Evolutionary conservation across 2,888 invertebrate genomes (phyloP).

Genomic region (Dicyrtomina minuta): DNA sequence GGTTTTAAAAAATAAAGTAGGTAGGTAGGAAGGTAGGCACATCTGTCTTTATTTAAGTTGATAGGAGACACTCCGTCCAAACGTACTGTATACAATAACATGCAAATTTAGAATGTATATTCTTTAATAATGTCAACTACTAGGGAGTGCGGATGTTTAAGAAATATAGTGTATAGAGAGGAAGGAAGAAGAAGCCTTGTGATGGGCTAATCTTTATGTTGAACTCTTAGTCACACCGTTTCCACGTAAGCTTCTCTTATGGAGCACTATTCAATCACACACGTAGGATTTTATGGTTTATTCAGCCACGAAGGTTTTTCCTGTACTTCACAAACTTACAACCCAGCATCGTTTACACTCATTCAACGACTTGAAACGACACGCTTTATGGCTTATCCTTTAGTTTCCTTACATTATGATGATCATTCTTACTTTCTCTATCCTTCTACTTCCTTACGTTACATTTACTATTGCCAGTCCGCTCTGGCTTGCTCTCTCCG

Average conservation of each 20-base stretch:
- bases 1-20: too few species aligned
- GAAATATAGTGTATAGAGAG: not conserved
- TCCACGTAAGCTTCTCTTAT: constrained; percentile 46
- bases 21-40: too few species aligned
- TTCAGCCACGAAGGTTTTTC: constrained; percentile 3
- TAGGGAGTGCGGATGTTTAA: not conserved
- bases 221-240: constrained; percentile 50
- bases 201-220: constrained; percentile 29
- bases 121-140: too few species aligned
- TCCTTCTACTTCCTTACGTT: not conserved
- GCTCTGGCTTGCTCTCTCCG: too few species aligned
- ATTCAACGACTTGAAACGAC: too few species aligned
- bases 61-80: too few species aligned
- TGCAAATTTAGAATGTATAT: too few species aligned
- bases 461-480: not conserved
- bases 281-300: constrained; percentile 29
- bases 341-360: too few species aligned
- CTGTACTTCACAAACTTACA: not conserved
- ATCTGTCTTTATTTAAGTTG: too few species aligned
- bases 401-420: constrained; percentile 19
- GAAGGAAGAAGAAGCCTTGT: not conserved
- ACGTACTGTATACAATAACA: too few species aligned
- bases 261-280: constrained; percentile 40
- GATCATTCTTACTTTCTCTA: not conserved
- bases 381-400: constrained; percentile 16